Evolutionary conservation across 2,797 vertebrate species (phyloP), one percentile per base, ranked within the genome.

Genomic region (Gouania willdenowi): DNA sequence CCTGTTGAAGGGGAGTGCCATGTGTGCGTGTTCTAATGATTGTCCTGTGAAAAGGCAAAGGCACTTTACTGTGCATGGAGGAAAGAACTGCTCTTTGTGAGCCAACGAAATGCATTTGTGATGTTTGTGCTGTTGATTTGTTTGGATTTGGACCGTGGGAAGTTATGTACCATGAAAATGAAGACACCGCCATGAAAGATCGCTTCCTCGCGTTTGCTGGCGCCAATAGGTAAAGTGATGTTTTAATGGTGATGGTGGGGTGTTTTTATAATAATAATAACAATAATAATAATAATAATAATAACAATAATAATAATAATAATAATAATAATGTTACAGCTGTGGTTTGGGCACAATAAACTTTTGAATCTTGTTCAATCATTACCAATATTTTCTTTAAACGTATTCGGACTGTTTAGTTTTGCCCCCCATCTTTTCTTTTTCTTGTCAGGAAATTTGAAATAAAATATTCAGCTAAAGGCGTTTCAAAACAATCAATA

Each of bases 161-260:
- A 27, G 40, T 26, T 29, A 65, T 75, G 64, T 18, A 47, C 8
- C 17, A 6, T 13, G 28, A 42, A 65, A 50, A 76, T 55, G 48
- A 67, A 31, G 50, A 55, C 8, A 25, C 40, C 44, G 14, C 35
- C 13, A 57, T 69, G 49, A 46, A 17, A 33, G 41, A 26, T 41
- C 1, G 41, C 2, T 0, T 8, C 24, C 30, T 55, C 24, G 44
- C 1, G 11, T 29, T 26, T 24, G 14, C 1, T 2, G 6, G 19
- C 11, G 14, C 25, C 35, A 6, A 29, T 43, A 82, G 81, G 83
- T 84, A 79, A 71, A 17, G 10, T 32, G 26, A 23, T 43, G 23
- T 7, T n/a, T n/a, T n/a, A n/a, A n/a, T 33, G 14, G 19, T 5
- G 15, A 9, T 26, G 4, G 3, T n/a, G n/a, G n/a, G n/a, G n/a